Conservation (phyloP, 2,888 invertebrate species). For the Campopleginae sp. region DNA sequence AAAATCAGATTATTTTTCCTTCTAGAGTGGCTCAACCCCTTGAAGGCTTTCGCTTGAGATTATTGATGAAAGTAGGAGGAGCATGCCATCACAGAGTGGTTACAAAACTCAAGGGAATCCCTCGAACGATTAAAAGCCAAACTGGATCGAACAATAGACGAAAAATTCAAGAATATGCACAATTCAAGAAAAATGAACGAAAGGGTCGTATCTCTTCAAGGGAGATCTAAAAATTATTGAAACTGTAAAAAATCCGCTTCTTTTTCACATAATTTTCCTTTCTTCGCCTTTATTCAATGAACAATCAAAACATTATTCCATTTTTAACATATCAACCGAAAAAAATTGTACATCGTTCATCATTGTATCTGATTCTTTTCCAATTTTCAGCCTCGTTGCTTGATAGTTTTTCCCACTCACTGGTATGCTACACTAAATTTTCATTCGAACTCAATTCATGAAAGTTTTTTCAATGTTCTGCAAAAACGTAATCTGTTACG, state of each 20-base stretch:
- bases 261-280: constrained; percentile 64
- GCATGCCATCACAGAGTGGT: neutral
- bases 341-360: constrained; percentile 75
- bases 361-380: constrained; percentile 37
- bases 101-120: neutral
- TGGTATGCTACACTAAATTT: constrained; percentile 30
- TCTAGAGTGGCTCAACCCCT: too few species aligned
- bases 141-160: neutral
- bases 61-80: neutral
- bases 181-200: constrained; percentile 12
- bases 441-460: constrained; percentile 39
- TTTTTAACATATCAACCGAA: constrained; percentile 79
- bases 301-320: constrained; percentile 78
- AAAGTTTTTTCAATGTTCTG: constrained; percentile 64
- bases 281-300: constrained; percentile 78
- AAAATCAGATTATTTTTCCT: too few species aligned
- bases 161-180: neutral
- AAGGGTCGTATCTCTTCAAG: constrained; percentile 40
- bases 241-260: constrained; percentile 48
- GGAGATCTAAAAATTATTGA: constrained; percentile 23
- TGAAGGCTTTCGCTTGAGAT: neutral
- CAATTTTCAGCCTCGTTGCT: neutral
- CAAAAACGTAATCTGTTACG: constrained; percentile 70
- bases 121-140: neutral
- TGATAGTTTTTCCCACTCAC: constrained; percentile 33